A percentile compares a stretch with the other conserved stretches of the same genome.
Conservation (phyloP, 2,888 invertebrate genomes). For the Drosophila antonietae region DNA sequence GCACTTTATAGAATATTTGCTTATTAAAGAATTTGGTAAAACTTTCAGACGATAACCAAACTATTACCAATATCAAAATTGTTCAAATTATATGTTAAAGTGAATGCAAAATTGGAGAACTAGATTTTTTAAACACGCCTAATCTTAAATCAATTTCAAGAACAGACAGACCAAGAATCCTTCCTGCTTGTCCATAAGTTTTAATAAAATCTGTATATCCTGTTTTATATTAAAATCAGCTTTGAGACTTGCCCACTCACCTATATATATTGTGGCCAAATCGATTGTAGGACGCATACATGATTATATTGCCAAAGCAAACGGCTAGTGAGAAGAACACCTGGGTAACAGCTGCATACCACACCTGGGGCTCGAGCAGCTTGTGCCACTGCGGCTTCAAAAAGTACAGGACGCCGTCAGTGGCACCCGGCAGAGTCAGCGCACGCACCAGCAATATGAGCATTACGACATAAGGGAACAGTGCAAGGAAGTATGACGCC, state of each 20-base stretch:
- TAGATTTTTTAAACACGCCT: too few species aligned
- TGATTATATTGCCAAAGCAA: slow-evolving; percentile 87
- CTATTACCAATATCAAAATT: too few species aligned
- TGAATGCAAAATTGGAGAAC: too few species aligned
- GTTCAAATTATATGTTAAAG: too few species aligned
- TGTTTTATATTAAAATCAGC: background rate
- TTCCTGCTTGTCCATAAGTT: too few species aligned
- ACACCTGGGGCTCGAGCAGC: slow-evolving; percentile 85
- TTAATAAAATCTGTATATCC: too few species aligned
- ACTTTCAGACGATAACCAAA: too few species aligned
- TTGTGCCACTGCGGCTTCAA: slow-evolving; percentile 88
- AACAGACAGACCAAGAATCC: too few species aligned
- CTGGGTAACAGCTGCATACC: slow-evolving; percentile 88
- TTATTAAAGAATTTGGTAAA: too few species aligned
- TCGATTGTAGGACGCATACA: slow-evolving; percentile 87
- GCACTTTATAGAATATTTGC: too few species aligned
- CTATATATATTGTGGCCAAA: slow-evolving; percentile 87
- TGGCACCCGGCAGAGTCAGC: slow-evolving; percentile 87
- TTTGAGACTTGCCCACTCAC: slow-evolving; percentile 70
- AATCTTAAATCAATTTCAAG: too few species aligned
- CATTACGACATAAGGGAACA: slow-evolving; percentile 88
- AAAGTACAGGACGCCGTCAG: slow-evolving; percentile 88
- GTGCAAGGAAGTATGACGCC: slow-evolving; percentile 89
- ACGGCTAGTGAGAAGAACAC: slow-evolving; percentile 88
- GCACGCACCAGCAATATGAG: slow-evolving; percentile 87